A percentile compares a stretch with the other conserved stretches of the same genome.
phyloP scores from a whole-genome alignment of 2,113 vertebrate genomes.

The Dipodomys stephensi region DNA sequence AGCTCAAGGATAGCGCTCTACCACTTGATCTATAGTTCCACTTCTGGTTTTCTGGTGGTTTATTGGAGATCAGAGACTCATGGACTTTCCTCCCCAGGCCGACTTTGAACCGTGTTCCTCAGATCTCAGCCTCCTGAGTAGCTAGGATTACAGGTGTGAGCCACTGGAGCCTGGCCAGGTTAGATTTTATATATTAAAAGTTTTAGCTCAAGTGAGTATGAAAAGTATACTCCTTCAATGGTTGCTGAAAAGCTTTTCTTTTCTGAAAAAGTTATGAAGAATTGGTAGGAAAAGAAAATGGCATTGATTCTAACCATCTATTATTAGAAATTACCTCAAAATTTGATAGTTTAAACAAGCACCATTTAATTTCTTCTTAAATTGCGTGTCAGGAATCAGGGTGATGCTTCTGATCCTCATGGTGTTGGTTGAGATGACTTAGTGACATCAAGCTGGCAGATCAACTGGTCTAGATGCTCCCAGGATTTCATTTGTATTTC shows the following conservation, averaged over 20 bases:
- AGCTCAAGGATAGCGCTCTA: no score
- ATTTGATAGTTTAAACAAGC: background rate
- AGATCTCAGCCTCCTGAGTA: no score
- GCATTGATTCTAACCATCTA: background rate
- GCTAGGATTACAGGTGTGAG: no score
- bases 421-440: background rate
- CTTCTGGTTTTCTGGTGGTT: no score
- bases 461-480: background rate
- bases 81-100: no score
- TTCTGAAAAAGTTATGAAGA: constrained; percentile 18
- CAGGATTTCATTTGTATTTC: background rate
- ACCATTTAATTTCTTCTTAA: background rate
- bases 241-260: constrained; percentile 34
- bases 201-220: background rate
- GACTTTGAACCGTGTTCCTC: no score
- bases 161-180: background rate
- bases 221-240: background rate
- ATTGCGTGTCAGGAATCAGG: background rate
- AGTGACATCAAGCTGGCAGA: background rate
- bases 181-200: constrained; percentile 42
- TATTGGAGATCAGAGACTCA: no score
- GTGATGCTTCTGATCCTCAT: background rate
- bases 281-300: constrained; percentile 15
- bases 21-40: no score
- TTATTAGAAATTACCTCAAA: background rate